phyloP scores from a whole-genome alignment of 2,113 vertebrate species.

The Malurus cyaneus region DNA sequence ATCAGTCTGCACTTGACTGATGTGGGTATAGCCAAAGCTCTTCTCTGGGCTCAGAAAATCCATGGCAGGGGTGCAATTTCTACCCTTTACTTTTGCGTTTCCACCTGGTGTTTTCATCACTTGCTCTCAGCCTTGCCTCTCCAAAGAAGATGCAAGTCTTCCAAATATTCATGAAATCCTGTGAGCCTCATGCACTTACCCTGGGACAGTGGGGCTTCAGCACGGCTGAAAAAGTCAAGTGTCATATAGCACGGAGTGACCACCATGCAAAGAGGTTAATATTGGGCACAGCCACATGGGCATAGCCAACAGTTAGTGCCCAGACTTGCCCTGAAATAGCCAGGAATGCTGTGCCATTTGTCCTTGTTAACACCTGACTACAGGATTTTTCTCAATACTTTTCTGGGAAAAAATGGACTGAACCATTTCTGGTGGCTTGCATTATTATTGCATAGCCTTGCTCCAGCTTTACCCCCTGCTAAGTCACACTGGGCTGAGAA shows the following conservation, averaged over 20 bases:
- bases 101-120: neutral
- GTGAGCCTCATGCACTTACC: neutral
- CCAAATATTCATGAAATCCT: neutral
- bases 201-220: neutral
- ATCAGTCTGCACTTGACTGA: neutral
- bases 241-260: rapidly evolving
- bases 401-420: neutral
- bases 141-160: neutral
- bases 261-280: neutral
- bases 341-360: neutral
- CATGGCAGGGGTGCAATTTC: neutral
- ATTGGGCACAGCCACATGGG: neutral
- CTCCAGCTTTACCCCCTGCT: neutral
- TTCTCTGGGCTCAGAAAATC: neutral
- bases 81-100: neutral
- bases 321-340: neutral
- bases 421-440: neutral
- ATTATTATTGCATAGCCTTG: neutral
- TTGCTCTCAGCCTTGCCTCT: neutral
- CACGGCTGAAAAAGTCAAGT: neutral
- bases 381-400: neutral
- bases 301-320: neutral
- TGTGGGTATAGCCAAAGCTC: neutral
- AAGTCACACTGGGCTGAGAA: slow-evolving; percentile 27
- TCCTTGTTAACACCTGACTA: neutral